Evolutionary conservation across 2,888 invertebrate genomes (phyloP).

Genomic region (Calliphora vomitoria): DNA sequence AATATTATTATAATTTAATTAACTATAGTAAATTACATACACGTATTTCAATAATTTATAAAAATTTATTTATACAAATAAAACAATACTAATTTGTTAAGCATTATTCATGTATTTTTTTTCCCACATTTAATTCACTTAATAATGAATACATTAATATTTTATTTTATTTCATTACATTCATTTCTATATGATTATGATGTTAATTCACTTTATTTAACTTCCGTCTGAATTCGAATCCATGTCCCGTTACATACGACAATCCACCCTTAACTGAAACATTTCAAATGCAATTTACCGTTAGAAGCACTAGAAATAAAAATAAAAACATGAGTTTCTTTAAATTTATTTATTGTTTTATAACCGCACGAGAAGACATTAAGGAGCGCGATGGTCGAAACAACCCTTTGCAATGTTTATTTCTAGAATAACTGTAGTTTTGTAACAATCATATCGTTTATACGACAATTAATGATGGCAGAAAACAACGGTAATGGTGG

Average conservation of each 20-base stretch:
- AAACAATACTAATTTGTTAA: background rate
- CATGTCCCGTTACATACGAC: constrained; percentile 43
- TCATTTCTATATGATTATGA: constrained; percentile 2
- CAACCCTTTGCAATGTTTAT: constrained; percentile 68
- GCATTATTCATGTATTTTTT: background rate
- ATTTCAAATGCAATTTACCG: constrained; percentile 60
- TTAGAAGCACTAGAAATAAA: constrained; percentile 44
- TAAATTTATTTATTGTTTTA: background rate
- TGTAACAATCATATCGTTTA: constrained; percentile 48
- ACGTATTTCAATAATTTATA: background rate
- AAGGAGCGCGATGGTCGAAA: constrained; percentile 34
- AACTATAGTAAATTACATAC: constrained; percentile 19
- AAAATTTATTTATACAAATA: background rate
- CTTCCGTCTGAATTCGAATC: constrained; percentile 24
- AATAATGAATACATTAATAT: background rate
- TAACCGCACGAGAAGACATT: background rate
- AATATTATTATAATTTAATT: constrained; percentile 33
- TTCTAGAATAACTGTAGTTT: constrained; percentile 69
- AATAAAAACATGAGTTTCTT: constrained; percentile 6
- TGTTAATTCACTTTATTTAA: constrained; percentile 13
- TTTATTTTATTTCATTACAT: background rate
- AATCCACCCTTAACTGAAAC: constrained; percentile 67
- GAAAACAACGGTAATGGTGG: constrained; percentile 38
- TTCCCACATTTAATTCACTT: background rate
- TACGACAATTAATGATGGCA: constrained; percentile 15